A percentile compares a stretch with the other conserved stretches of the same genome.
phyloP scores from a whole-genome alignment of 1,140 invertebrate species.

The Zeugodacus cucurbitae region DNA sequence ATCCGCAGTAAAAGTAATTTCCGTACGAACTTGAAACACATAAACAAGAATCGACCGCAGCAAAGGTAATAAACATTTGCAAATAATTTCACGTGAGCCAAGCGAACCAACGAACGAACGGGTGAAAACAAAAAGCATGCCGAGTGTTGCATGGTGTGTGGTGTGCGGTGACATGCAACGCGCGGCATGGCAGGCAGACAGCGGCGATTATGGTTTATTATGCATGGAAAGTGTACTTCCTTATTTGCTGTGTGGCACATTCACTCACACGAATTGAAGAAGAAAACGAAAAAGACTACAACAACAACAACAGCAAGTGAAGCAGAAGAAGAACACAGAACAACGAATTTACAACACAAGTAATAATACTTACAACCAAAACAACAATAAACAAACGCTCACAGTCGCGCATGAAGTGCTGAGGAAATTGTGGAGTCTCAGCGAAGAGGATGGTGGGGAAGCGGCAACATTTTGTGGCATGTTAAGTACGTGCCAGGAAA shows the following conservation, averaged over 20 bases:
- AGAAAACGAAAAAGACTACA: background rate
- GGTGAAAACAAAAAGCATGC: background rate
- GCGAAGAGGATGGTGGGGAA: background rate
- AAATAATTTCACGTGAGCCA: background rate
- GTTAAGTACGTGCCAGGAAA: conserved; percentile 47
- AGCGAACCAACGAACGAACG: background rate
- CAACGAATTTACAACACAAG: background rate
- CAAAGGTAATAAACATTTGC: background rate
- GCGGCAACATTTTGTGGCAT: background rate
- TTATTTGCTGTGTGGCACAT: background rate
- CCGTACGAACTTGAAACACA: conserved; percentile 27
- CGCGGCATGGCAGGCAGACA: background rate
- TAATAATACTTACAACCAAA: background rate
- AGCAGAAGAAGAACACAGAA: background rate
- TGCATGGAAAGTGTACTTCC: conserved; percentile 21
- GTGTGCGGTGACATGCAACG: background rate
- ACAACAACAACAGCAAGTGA: background rate
- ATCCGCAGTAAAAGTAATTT: conserved; percentile 22
- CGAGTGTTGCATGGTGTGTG: background rate
- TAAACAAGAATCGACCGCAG: background rate
- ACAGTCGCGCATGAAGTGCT: background rate
- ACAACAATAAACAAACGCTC: background rate
- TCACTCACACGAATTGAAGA: background rate
- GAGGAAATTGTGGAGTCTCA: background rate
- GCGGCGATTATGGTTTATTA: conserved; percentile 13